A percentile compares a stretch with the other conserved stretches of the same genome.
These are phyloP conservation scores for Athripsodes cinereus DNA, from an alignment of 2,888 invertebrate species.

Conservation along the genomic window DNA sequence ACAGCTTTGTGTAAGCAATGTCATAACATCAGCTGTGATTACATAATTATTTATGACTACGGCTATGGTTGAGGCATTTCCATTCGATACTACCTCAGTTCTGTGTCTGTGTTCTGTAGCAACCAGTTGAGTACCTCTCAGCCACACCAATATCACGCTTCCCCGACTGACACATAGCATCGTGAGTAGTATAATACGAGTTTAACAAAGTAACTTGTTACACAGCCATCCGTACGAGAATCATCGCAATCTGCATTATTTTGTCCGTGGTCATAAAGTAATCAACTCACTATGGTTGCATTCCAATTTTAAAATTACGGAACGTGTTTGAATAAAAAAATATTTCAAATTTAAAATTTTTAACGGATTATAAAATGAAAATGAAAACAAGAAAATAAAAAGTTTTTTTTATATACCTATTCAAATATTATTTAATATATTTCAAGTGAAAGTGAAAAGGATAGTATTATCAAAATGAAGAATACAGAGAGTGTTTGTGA, in stretches of 20 bases:
- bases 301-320: not conserved
- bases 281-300: not conserved
- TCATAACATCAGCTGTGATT: too few relatives aligned
- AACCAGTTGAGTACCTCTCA: too few relatives aligned
- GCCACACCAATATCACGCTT: too few relatives aligned
- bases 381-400: not conserved
- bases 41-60: too few relatives aligned
- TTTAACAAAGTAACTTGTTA: not conserved
- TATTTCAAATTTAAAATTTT: too few relatives aligned
- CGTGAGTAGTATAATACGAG: not conserved
- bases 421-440: not conserved
- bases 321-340: not conserved
- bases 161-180: too few relatives aligned
- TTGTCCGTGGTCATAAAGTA: not conserved
- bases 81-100: too few relatives aligned
- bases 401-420: not conserved
- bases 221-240: not conserved
- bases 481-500: conserved; percentile 10
- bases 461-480: conserved; percentile 6
- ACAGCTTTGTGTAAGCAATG: too few relatives aligned
- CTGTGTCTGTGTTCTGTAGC: too few relatives aligned
- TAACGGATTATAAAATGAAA: not conserved
- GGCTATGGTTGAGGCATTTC: too few relatives aligned
- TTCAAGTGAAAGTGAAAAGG: not conserved
- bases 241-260: not conserved